Evolutionary conservation across 2,113 vertebrate genomes (phyloP).

Genomic region (Cyrtonyx montezumae): DNA sequence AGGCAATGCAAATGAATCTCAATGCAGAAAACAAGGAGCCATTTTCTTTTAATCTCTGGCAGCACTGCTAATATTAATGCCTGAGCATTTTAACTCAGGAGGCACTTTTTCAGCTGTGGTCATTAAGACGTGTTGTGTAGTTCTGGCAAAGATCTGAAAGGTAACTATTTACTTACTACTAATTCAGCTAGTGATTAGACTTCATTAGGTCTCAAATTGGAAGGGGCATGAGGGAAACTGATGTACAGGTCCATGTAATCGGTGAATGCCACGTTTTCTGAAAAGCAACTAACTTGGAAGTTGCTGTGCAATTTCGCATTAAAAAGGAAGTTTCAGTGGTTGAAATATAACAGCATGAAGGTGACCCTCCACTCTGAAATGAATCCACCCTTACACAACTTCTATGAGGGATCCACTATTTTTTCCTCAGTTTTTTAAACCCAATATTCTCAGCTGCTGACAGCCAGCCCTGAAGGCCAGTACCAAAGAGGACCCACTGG

Average conservation of each 20-base stretch:
- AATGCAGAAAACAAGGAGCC: slow-evolving; percentile 37
- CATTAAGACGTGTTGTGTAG: not conserved
- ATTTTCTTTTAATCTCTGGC: slow-evolving; percentile 42
- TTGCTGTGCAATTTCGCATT: not conserved
- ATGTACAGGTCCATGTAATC: not conserved
- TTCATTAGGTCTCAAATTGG: not conserved
- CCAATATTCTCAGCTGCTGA: not conserved
- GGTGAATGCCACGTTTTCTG: not conserved
- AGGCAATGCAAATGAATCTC: slow-evolving; percentile 47
- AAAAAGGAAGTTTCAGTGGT: not conserved
- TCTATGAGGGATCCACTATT: not conserved
- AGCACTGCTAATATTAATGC: slow-evolving; percentile 2
- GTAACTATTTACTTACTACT: not conserved
- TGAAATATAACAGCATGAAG: not conserved
- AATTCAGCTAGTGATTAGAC: not conserved
- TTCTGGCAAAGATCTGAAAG: slow-evolving; percentile 1
- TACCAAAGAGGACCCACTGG: rapidly evolving
- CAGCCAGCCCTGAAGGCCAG: not conserved
- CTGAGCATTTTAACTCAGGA: not conserved
- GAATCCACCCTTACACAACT: not conserved
- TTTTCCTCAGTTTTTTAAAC: not conserved
- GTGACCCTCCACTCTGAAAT: not conserved
- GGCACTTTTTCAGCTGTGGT: not conserved
- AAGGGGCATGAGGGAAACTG: not conserved
- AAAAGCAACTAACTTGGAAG: not conserved